These are phyloP conservation scores for Empidonax traillii DNA, from an alignment of 2,113 vertebrate species.

Conservation along the genomic window DNA sequence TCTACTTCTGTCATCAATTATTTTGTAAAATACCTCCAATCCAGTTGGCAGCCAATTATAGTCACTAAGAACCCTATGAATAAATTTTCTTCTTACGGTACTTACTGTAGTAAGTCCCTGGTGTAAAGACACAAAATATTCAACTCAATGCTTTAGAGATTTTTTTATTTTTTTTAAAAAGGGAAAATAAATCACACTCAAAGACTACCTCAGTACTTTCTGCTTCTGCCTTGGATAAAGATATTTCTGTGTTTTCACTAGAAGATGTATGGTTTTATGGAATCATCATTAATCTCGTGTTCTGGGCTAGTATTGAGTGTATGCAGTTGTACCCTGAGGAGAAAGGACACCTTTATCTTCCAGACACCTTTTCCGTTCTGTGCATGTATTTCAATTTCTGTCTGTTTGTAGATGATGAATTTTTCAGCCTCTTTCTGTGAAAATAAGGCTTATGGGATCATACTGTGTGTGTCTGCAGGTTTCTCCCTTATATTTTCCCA, in stretches of 20 bases:
- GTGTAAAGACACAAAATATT: slow-evolving; percentile 24
- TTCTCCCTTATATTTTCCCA: not conserved
- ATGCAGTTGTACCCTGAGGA: not conserved
- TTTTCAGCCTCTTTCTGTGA: not conserved
- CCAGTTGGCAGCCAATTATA: slow-evolving; percentile 24
- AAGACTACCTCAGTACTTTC: not conserved
- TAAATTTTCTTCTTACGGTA: slow-evolving; percentile 1
- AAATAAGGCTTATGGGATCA: not conserved
- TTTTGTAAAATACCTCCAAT: slow-evolving; percentile 22
- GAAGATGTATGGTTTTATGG: slow-evolving; percentile 43
- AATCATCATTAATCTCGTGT: slow-evolving; percentile 30
- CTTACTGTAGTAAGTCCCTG: not conserved
- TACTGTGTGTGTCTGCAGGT: not conserved
- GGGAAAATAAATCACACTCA: slow-evolving; percentile 18
- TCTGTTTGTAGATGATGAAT: not conserved
- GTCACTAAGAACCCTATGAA: not conserved
- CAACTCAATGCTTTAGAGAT: slow-evolving; percentile 9
- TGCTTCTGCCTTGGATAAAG: not conserved
- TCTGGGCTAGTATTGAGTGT: not conserved
- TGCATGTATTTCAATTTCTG: not conserved
- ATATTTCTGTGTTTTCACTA: slow-evolving; percentile 34
- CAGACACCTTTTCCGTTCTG: not conserved
- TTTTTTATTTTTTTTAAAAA: not conserved
- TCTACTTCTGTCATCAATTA: slow-evolving; percentile 3
- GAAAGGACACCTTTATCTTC: not conserved